phyloP scores from a whole-genome alignment of 2,888 invertebrate genomes.

The Euzetes globulus region DNA sequence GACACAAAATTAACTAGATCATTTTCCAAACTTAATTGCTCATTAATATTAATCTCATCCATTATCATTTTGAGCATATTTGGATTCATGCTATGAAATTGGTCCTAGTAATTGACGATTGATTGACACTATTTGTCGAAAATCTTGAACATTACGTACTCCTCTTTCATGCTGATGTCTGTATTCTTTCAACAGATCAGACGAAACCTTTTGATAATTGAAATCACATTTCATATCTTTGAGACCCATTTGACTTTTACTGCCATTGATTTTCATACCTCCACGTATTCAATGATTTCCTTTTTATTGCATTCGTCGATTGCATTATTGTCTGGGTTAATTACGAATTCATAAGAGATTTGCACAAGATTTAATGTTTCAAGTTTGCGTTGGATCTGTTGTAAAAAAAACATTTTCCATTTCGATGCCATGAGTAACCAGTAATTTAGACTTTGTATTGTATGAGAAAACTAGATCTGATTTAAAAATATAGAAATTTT shows the following conservation, averaged over 20 bases:
- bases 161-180: too few species aligned
- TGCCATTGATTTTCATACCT: conserved; percentile 21
- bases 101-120: too few species aligned
- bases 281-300: conserved; percentile 34
- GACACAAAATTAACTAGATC: conserved; percentile 43
- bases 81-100: too few species aligned
- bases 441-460: neutral
- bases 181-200: neutral
- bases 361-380: neutral
- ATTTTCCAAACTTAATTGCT: too few species aligned
- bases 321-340: neutral
- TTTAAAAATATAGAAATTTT: neutral
- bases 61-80: too few species aligned
- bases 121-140: too few species aligned
- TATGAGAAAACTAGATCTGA: neutral
- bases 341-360: conserved; percentile 10
- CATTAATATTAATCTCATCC: too few species aligned
- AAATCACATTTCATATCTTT: neutral
- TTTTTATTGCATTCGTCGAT: neutral
- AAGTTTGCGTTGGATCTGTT: neutral
- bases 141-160: too few species aligned
- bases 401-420: neutral
- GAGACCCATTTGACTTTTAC: neutral
- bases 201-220: neutral
- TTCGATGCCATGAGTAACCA: conserved; percentile 16